A percentile compares a stretch with the other conserved stretches of the same genome.
Conservation (phyloP, 2,888 invertebrate genomes). For the Heliconius charithonia region DNA sequence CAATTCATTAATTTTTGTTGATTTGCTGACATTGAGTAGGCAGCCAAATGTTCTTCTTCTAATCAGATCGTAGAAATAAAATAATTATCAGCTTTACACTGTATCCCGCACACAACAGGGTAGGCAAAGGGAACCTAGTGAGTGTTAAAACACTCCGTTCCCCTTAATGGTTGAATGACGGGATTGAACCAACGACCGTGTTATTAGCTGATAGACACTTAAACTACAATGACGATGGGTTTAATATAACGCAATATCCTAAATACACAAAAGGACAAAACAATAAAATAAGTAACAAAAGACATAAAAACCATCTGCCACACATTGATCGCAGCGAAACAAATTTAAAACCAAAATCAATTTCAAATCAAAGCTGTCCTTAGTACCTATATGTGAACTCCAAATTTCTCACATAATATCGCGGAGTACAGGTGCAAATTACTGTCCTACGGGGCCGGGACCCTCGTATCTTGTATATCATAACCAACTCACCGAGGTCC, state of each 20-base stretch:
- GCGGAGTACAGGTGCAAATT: conserved; percentile 78
- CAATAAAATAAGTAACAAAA: conserved; percentile 6
- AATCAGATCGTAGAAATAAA: too few species aligned
- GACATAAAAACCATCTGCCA: background rate
- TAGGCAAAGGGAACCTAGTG: too few species aligned
- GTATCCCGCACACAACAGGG: too few species aligned
- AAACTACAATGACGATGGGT: background rate
- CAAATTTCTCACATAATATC: conserved; percentile 78
- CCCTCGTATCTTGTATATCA: conserved; percentile 67
- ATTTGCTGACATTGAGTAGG: too few species aligned
- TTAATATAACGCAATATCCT: background rate
- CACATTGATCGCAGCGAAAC: background rate
- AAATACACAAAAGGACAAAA: background rate
- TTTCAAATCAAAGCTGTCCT: conserved; percentile 50
- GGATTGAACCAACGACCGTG: too few species aligned
- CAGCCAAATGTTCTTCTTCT: too few species aligned
- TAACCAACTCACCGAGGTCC: conserved; percentile 61
- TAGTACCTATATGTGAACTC: conserved; percentile 62
- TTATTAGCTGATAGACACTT: too few species aligned
- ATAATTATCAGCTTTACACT: too few species aligned
- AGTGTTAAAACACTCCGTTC: too few species aligned
- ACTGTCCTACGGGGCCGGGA: conserved; percentile 69
- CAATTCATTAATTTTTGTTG: too few species aligned
- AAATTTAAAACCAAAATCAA: conserved; percentile 42
- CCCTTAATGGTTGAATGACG: too few species aligned